phyloP scores from a whole-genome alignment of 2,113 vertebrate genomes.

The Corvus cornix region DNA sequence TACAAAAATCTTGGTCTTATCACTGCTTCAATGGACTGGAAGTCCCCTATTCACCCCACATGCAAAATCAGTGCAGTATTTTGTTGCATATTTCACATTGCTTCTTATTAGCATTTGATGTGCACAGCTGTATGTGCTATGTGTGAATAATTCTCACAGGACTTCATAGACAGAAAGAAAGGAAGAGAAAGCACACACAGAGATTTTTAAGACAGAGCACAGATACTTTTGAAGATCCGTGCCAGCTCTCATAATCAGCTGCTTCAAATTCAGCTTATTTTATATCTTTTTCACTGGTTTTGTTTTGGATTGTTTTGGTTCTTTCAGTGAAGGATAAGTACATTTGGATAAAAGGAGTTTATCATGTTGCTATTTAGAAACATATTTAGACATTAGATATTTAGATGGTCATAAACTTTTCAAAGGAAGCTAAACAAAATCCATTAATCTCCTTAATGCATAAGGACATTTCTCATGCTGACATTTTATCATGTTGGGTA shows the following conservation, averaged over 20 bases:
- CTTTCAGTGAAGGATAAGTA: neutral
- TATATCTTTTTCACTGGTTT: neutral
- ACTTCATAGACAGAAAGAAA: neutral
- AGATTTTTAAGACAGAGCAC: neutral
- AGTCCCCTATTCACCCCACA: neutral
- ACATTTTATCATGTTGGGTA: neutral
- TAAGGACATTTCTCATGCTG: neutral
- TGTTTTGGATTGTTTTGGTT: neutral
- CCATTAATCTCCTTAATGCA: neutral
- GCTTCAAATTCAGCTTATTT: neutral
- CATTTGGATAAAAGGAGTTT: neutral
- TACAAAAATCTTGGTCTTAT: conserved; percentile 47
- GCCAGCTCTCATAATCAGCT: neutral
- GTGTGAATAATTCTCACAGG: neutral
- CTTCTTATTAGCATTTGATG: neutral
- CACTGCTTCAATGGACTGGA: conserved; percentile 45
- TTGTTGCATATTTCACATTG: neutral
- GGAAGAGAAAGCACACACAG: neutral
- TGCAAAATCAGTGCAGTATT: neutral
- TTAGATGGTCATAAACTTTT: neutral
- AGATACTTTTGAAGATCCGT: neutral
- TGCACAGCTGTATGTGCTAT: neutral
- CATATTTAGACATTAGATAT: neutral
- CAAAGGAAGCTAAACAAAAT: neutral
- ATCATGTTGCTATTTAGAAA: neutral